A percentile compares a stretch with the other conserved stretches of the same genome.
Conservation (phyloP, 2,888 invertebrate species). For the Aphidoletes aphidimyza region DNA sequence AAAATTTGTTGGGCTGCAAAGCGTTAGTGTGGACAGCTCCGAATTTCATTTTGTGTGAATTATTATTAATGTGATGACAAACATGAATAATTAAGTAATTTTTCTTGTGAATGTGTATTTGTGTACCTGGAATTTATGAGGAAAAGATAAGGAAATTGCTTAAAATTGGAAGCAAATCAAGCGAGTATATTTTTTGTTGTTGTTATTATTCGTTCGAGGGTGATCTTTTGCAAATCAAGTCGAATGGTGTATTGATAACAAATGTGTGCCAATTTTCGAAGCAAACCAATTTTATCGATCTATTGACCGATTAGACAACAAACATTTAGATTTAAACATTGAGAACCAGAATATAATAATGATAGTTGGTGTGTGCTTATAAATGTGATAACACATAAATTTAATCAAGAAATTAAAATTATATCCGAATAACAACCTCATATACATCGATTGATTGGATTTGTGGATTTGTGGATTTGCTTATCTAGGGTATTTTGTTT, state of each 20-base stretch:
- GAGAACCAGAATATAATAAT: constrained; percentile 3
- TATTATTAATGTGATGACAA: constrained; percentile 40
- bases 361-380: neutral
- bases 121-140: neutral
- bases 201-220: neutral
- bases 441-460: neutral
- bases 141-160: neutral
- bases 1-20: neutral
- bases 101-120: neutral
- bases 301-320: too few species aligned
- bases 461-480: neutral
- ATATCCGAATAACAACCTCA: neutral
- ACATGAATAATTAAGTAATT: constrained; percentile 37
- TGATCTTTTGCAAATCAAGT: too few species aligned
- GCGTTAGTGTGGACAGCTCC: neutral
- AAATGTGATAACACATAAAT: constrained; percentile 20
- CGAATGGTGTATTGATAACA: too few species aligned
- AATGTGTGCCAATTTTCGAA: too few species aligned
- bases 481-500: neutral
- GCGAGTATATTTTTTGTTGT: neutral
- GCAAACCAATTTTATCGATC: too few species aligned
- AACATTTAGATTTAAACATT: neutral
- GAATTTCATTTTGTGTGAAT: constrained; percentile 35
- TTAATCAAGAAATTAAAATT: neutral
- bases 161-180: too few species aligned